These are phyloP conservation scores for Agriotes lineatus DNA, from an alignment of 2,888 invertebrate genomes.

Conservation along the genomic window DNA sequence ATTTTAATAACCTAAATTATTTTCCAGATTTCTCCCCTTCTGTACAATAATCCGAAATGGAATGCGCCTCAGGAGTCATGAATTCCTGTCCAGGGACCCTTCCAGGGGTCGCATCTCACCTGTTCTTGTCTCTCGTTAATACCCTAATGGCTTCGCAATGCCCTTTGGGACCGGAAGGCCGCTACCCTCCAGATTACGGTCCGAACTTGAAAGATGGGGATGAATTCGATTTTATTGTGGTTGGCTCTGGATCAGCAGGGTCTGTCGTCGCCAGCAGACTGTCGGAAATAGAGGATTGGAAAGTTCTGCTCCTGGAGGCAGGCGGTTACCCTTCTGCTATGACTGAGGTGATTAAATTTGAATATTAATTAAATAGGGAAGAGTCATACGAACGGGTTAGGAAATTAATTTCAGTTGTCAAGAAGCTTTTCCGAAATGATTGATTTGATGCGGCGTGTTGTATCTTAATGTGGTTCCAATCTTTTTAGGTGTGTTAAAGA, in stretches of 20 bases:
- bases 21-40: not conserved
- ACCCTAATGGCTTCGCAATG: conserved; percentile 73
- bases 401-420: too few relatives aligned
- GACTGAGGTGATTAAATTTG: conserved; percentile 71
- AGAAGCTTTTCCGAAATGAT: too few relatives aligned
- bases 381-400: too few relatives aligned
- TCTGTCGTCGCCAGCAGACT: conserved; percentile 67
- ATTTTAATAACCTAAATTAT: not conserved
- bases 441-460: too few relatives aligned
- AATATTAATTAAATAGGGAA: not conserved
- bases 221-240: conserved; percentile 72
- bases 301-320: conserved; percentile 61
- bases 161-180: conserved; percentile 60
- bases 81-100: conserved; percentile 53
- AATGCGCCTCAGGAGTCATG: conserved; percentile 6
- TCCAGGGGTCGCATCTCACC: conserved; percentile 60
- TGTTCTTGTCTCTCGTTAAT: conserved; percentile 73
- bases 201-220: conserved; percentile 50
- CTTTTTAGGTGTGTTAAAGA: too few relatives aligned
- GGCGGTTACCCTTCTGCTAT: conserved; percentile 57
- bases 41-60: conserved; percentile 11
- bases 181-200: conserved; percentile 53
- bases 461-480: too few relatives aligned
- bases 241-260: conserved; percentile 69
- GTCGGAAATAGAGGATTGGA: conserved; percentile 61